Percentiles rank a stretch among this genome's conserved stretches.
Conservation (phyloP, 2,888 invertebrate species). For the Lamellibrachia columna region DNA sequence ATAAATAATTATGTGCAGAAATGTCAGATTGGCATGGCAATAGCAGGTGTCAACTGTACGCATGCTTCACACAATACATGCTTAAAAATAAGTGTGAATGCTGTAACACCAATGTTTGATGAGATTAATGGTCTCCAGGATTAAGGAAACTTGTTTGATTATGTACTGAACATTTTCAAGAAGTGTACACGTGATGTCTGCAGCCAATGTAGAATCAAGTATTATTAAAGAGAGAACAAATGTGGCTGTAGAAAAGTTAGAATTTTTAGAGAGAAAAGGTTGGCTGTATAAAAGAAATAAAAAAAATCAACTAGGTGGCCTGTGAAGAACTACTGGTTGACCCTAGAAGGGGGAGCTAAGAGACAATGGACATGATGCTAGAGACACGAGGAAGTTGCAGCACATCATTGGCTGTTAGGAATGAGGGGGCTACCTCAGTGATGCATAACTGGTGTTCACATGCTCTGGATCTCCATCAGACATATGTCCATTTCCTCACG, state of each 20-base stretch:
- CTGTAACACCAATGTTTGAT: not conserved
- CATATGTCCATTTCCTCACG: constrained; percentile 91
- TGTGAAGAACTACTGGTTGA: not conserved
- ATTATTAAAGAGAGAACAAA: no score
- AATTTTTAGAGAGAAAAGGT: no score
- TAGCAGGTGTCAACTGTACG: not conserved
- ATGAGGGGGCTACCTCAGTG: constrained; percentile 8
- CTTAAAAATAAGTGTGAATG: not conserved
- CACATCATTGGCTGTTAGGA: not conserved
- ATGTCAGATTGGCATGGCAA: not conserved
- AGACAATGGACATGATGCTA: not conserved
- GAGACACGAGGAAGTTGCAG: not conserved
- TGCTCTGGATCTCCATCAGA: constrained; percentile 42
- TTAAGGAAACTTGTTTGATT: not conserved
- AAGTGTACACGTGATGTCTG: not conserved
- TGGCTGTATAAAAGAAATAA: not conserved
- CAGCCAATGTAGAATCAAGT: no score
- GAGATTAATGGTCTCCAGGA: not conserved
- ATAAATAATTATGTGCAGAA: not conserved
- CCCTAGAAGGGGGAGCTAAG: not conserved
- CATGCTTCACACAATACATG: not conserved
- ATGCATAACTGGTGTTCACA: constrained; percentile 30
- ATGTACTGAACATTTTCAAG: not conserved
- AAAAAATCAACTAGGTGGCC: not conserved
- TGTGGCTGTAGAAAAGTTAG: no score